These are phyloP conservation scores for Pedionomus torquatus DNA, from an alignment of 2,113 vertebrate species.

Conservation along the genomic window DNA sequence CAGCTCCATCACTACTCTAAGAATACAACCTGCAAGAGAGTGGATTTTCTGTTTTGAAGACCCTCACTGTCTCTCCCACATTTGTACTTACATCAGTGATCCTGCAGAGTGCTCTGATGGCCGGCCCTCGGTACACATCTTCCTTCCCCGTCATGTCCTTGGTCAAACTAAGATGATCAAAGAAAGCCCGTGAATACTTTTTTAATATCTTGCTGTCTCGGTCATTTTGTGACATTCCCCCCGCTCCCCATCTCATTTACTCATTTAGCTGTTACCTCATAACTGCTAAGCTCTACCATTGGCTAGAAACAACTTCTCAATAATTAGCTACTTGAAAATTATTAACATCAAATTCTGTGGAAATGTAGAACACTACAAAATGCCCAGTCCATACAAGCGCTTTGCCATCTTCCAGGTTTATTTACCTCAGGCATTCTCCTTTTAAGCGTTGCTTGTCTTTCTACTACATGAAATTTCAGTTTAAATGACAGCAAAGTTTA, in stretches of 20 bases:
- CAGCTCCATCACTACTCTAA: accelerated
- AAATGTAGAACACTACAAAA: background rate
- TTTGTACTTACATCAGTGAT: conserved; percentile 91
- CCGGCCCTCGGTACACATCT: conserved; percentile 93
- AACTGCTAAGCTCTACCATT: background rate
- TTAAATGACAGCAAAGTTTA: background rate
- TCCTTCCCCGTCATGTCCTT: conserved; percentile 99
- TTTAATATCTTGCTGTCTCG: accelerated
- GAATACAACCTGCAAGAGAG: accelerated
- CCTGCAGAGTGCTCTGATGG: conserved; percentile 95
- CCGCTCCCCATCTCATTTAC: no score
- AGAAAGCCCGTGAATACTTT: background rate
- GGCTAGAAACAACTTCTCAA: background rate
- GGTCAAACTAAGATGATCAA: conserved; percentile 82
- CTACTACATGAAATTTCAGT: background rate
- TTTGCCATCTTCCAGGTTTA: background rate
- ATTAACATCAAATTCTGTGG: no score
- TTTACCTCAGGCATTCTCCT: background rate
- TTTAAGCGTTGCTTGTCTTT: background rate
- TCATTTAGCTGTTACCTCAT: background rate
- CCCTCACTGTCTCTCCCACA: accelerated
- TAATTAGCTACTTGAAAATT: background rate
- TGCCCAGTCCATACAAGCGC: accelerated
- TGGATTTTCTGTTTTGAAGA: accelerated
- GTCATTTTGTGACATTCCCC: background rate